phyloP scores from a whole-genome alignment of 1,140 invertebrate species.

The Triops cancriformis region DNA sequence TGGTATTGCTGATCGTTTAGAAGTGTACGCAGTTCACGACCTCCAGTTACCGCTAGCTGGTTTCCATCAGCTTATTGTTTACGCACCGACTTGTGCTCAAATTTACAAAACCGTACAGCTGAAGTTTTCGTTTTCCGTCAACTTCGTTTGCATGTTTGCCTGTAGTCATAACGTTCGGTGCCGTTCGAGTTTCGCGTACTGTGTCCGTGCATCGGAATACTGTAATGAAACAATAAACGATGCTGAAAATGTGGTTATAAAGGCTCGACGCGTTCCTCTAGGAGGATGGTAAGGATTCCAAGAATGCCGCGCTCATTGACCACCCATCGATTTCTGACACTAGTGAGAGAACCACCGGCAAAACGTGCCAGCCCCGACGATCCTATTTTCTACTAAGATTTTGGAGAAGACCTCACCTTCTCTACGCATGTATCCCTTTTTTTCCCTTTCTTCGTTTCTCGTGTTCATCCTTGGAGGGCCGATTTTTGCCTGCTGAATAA shows the following conservation, averaged over 20 bases:
- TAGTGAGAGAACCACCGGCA: not conserved
- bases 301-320: slow-evolving; percentile 4
- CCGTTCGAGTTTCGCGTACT: not conserved
- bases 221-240: not conserved
- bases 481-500: not conserved
- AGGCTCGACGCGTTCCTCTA: not conserved
- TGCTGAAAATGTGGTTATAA: not conserved
- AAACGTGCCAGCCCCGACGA: not conserved
- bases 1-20: too few species aligned
- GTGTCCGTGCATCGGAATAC: not conserved
- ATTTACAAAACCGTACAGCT: too few species aligned
- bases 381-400: not conserved
- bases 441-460: not conserved
- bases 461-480: not conserved
- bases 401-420: not conserved
- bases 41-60: too few species aligned
- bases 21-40: too few species aligned
- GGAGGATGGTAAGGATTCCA: not conserved
- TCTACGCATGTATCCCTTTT: not conserved
- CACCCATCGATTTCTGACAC: slow-evolving; percentile 13
- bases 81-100: too few species aligned
- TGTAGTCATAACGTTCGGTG: too few species aligned
- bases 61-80: too few species aligned
- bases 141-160: too few species aligned
- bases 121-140: too few species aligned